A percentile compares a stretch with the other conserved stretches of the same genome.
These are phyloP conservation scores for Pedionomus torquatus DNA, from an alignment of 2,113 vertebrate species.

Conservation along the genomic window DNA sequence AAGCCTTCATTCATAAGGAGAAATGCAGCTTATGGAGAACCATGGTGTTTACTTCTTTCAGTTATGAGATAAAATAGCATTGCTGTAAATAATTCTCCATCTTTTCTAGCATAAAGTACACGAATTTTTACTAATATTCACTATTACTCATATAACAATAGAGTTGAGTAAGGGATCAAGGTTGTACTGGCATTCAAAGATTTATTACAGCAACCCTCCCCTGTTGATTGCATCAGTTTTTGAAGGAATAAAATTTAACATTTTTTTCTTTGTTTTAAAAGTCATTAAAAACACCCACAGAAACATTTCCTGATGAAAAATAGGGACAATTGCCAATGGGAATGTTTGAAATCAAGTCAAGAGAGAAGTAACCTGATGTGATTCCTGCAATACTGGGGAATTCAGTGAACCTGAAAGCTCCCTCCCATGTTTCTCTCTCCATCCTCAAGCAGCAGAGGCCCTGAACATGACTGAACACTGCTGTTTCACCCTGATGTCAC, in stretches of 20 bases:
- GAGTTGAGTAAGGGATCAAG: not conserved
- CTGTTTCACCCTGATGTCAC: not conserved
- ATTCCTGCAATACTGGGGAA: not conserved
- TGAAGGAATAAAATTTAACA: not conserved
- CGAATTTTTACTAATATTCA: not conserved
- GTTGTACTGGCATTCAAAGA: not conserved
- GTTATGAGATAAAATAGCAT: not conserved
- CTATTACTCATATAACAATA: not conserved
- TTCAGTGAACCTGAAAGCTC: not conserved
- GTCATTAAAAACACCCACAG: not conserved
- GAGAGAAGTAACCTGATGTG: not conserved
- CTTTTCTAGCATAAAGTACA: not conserved
- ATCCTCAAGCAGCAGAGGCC: not conserved
- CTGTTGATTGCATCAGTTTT: slow-evolving; percentile 16
- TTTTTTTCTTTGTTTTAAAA: not conserved
- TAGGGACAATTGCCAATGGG: not conserved
- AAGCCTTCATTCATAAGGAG: not conserved
- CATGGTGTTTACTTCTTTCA: not conserved
- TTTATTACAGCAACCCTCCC: not conserved
- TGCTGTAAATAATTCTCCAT: not conserved
- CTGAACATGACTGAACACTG: not conserved
- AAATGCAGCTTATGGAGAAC: not conserved
- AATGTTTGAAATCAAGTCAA: not conserved
- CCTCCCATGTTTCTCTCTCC: not conserved
- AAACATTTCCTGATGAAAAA: not conserved